A percentile compares a stretch with the other conserved stretches of the same genome.
Evolutionary conservation across 2,888 invertebrate genomes (phyloP).

Genomic region (Drosophila paramelanica): DNA sequence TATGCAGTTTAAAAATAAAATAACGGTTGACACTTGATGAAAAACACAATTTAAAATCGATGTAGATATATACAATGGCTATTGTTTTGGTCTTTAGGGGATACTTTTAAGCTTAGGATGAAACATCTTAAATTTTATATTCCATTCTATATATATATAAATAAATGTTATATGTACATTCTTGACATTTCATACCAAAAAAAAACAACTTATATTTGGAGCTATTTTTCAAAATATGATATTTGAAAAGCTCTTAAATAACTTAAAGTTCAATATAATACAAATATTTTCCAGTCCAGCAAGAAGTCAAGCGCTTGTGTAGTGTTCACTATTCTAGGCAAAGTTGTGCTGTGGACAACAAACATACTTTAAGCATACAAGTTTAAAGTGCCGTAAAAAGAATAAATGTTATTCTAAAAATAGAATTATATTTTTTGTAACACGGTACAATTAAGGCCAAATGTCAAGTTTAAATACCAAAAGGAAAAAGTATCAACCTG

Average conservation of each 20-base stretch:
- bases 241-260: neutral
- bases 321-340: neutral
- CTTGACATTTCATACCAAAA: too few relatives aligned
- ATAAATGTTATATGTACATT: too few relatives aligned
- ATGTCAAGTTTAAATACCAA: constrained; percentile 16
- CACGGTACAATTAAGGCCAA: constrained; percentile 35
- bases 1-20: too few relatives aligned
- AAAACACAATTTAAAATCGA: neutral
- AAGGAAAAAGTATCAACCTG: neutral
- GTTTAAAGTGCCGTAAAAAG: constrained; percentile 9
- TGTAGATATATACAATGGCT: neutral
- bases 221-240: neutral
- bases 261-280: neutral
- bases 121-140: too few relatives aligned
- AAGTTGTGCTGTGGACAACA: neutral
- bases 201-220: neutral
- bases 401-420: constrained; percentile 7
- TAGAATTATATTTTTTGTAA: constrained; percentile 12
- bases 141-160: too few relatives aligned
- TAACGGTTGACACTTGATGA: neutral
- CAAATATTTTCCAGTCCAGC: neutral
- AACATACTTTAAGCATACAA: neutral
- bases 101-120: too few relatives aligned
- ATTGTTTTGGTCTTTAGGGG: too few relatives aligned
- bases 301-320: neutral